These are phyloP conservation scores for Aurelia aurita complex sp. Pacific DNA, from an alignment of 30 jellyfish, hydroid and myxozoan genomes.

Conservation along the genomic window DNA sequence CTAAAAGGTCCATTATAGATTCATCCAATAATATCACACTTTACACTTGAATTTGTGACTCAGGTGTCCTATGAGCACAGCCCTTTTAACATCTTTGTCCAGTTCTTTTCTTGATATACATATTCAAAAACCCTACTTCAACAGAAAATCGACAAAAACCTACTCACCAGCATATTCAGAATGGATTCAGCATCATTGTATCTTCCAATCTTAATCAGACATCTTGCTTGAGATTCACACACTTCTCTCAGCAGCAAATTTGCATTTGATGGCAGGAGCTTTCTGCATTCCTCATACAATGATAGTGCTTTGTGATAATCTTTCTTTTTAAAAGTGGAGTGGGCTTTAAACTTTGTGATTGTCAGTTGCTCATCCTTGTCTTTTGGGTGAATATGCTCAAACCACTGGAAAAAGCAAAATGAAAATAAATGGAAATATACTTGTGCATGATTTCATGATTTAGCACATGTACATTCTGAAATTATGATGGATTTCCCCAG, in stretches of 20 bases:
- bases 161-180: conserved; percentile 16
- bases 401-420: conserved; percentile 41
- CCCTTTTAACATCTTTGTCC: too few species aligned
- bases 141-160: background rate
- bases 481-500: too few species aligned
- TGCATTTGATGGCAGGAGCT: conserved; percentile 46
- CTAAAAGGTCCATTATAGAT: too few species aligned
- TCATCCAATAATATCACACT: too few species aligned
- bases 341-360: conserved; percentile 43
- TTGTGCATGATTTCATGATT: too few species aligned
- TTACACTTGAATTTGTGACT: too few species aligned
- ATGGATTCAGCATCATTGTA: conserved; percentile 14
- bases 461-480: too few species aligned
- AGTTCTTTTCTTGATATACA: too few species aligned
- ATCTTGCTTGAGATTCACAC: conserved; percentile 34
- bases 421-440: too few species aligned
- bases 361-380: conserved; percentile 42
- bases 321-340: conserved; percentile 17
- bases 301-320: conserved; percentile 16
- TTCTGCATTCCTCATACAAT: conserved; percentile 21
- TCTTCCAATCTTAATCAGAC: conserved; percentile 27
- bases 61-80: too few species aligned
- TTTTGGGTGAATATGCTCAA: conserved; percentile 3
- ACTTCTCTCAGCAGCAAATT: conserved; percentile 42
- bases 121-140: background rate